Percentiles rank a stretch among this genome's conserved stretches.
Evolutionary conservation across 2,113 vertebrate species (phyloP).

Genomic region (Oryctolagus cuniculus): DNA sequence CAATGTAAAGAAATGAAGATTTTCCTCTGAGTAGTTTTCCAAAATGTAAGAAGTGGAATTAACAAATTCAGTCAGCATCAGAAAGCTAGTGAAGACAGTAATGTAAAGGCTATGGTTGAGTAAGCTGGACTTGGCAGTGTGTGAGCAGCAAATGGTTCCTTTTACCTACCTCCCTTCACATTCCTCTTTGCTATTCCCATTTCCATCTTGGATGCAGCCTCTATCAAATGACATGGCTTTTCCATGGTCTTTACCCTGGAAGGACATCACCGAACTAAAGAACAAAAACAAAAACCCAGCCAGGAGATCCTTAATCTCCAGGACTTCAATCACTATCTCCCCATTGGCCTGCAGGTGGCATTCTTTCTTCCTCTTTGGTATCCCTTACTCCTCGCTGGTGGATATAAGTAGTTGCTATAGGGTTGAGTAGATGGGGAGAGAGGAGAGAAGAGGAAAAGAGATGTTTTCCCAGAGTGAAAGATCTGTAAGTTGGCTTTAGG

Average conservation of each 20-base stretch:
- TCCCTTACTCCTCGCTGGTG: not conserved
- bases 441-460: not conserved
- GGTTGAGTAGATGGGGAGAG: accelerated
- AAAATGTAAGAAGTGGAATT: not conserved
- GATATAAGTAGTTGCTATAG: accelerated
- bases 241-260: not conserved
- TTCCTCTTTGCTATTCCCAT: not conserved
- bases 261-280: not conserved
- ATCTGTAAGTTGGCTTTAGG: not conserved
- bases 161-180: not conserved
- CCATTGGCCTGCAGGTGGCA: accelerated
- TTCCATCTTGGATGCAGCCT: not conserved
- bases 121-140: too few species aligned
- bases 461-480: too few species aligned
- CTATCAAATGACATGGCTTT: not conserved
- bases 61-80: not conserved
- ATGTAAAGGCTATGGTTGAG: not conserved
- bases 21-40: slow-evolving; percentile 15
- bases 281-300: not conserved
- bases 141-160: not conserved
- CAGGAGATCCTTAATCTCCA: accelerated
- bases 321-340: not conserved
- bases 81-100: not conserved
- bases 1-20: not conserved
- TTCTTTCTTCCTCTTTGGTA: not conserved